Conservation (phyloP, 2,113 vertebrate species). For the Oryzias melastigma region DNA sequence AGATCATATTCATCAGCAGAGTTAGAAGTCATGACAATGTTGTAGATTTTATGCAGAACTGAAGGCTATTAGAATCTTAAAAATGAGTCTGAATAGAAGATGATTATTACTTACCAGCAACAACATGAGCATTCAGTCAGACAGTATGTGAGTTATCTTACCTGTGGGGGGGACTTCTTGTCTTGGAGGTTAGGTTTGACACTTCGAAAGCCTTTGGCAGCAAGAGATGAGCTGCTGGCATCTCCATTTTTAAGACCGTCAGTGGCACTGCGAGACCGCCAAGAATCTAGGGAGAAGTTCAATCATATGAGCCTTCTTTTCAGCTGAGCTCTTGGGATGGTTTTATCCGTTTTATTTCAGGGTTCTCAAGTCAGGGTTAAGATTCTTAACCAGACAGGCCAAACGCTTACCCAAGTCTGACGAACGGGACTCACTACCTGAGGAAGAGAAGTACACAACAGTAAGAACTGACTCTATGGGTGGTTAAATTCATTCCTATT, state of each 20-base stretch:
- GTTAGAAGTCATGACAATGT: conserved; percentile 7
- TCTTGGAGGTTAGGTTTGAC: conserved; percentile 93
- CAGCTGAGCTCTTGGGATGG: neutral
- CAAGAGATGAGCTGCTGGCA: conserved; percentile 86
- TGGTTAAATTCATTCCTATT: neutral
- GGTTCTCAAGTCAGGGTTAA: neutral
- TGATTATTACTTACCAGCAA: neutral
- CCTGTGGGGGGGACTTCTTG: conserved; percentile 89
- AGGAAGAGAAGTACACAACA: conserved; percentile 37
- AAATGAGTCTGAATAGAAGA: neutral
- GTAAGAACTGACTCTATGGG: neutral
- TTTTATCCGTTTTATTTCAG: neutral
- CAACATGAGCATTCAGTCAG: neutral
- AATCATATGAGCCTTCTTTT: conserved; percentile 1
- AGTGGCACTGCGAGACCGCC: conserved; percentile 83
- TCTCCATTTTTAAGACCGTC: conserved; percentile 90
- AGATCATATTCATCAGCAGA: conserved; percentile 27
- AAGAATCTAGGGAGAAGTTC: conserved; percentile 78
- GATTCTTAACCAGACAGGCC: neutral
- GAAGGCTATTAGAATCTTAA: neutral
- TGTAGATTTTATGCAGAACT: conserved; percentile 4
- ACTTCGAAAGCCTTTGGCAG: conserved; percentile 95
- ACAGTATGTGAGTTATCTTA: conserved; percentile 63
- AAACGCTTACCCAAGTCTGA: conserved; percentile 88
- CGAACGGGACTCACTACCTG: conserved; percentile 90